Percentiles rank a stretch among this genome's conserved stretches.
These are phyloP conservation scores for Falco naumanni DNA, from an alignment of 2,797 vertebrate genomes.

Conservation along the genomic window DNA sequence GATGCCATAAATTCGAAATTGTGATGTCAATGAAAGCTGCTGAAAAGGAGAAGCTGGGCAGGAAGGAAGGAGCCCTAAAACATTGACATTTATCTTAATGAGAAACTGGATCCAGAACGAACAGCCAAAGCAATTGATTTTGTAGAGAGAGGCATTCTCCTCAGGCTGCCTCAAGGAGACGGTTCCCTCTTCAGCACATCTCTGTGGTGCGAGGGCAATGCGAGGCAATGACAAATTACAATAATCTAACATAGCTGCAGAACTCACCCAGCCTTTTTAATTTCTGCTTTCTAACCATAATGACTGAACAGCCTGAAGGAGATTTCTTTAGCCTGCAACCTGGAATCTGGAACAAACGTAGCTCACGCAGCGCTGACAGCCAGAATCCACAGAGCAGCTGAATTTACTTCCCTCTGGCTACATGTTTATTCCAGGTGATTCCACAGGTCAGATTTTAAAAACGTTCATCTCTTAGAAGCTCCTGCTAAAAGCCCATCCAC, in stretches of 20 bases:
- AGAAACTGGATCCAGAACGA: background rate
- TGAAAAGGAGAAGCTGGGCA: background rate
- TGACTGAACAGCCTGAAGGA: background rate
- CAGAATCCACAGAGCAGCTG: background rate
- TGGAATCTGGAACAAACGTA: background rate
- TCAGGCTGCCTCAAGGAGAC: background rate
- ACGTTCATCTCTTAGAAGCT: background rate
- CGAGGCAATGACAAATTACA: background rate
- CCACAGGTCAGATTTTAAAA: background rate
- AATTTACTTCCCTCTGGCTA: conserved; percentile 3
- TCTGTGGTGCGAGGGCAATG: background rate
- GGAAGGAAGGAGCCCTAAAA: conserved; percentile 4
- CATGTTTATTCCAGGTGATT: background rate
- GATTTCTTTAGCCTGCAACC: background rate
- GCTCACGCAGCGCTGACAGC: accelerated
- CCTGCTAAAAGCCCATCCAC: background rate
- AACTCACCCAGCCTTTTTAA: background rate
- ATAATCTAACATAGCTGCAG: background rate
- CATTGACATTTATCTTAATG: background rate
- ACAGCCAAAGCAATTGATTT: background rate
- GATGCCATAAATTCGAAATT: background rate
- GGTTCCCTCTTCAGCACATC: background rate
- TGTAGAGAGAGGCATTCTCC: background rate
- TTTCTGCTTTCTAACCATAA: background rate
- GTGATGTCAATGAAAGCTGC: background rate